Conservation (phyloP, 1,140 invertebrate species). For the Apis dorsata region DNA sequence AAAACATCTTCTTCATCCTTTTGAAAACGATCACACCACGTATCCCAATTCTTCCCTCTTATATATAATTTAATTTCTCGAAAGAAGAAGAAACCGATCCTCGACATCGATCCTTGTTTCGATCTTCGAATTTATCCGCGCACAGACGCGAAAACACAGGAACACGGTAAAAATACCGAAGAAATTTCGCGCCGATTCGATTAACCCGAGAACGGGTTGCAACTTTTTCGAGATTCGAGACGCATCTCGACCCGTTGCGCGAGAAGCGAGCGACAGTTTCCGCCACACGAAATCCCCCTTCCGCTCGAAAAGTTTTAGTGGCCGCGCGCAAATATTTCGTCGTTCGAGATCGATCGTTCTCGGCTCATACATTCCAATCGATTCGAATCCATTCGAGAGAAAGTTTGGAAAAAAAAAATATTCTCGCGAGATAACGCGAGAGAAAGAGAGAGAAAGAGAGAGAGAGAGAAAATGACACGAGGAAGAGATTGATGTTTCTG, state of each 20-base stretch:
- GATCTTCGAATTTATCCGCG: neutral
- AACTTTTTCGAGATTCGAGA: constrained; percentile 18
- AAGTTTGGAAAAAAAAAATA: neutral
- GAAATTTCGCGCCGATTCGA: neutral
- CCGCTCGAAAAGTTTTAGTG: constrained; percentile 4
- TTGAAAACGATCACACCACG: neutral
- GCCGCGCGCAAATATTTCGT: neutral
- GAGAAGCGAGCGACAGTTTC: neutral
- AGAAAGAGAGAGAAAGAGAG: neutral
- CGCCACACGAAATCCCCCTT: neutral
- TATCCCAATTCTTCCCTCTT: too few relatives aligned
- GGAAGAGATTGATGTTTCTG: too few relatives aligned
- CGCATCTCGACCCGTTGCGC: neutral
- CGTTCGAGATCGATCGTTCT: neutral
- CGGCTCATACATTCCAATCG: too few relatives aligned
- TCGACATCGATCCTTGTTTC: neutral
- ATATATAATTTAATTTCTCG: too few relatives aligned
- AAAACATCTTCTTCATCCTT: neutral
- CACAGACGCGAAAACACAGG: neutral
- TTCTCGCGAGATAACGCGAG: neutral
- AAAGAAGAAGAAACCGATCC: neutral
- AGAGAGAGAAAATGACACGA: neutral
- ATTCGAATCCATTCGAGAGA: neutral
- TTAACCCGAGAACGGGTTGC: neutral
- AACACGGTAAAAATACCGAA: neutral